Evolutionary conservation across 1,140 invertebrate genomes (phyloP), one percentile per base, ranked within the genome.

Genomic region (Ooceraea biroi): DNA sequence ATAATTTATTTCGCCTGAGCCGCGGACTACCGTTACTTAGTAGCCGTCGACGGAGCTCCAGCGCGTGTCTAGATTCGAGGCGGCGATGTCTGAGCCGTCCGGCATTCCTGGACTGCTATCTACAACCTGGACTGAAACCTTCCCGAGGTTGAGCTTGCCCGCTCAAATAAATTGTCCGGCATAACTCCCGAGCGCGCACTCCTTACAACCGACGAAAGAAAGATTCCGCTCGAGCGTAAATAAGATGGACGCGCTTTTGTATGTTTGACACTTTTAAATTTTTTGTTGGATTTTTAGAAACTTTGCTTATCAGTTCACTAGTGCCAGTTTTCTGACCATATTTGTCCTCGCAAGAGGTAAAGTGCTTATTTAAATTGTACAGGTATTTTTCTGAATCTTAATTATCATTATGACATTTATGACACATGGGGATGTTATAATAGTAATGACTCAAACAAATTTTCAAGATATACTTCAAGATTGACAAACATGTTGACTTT

Each of bases 1-100:
- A 19, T 65, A 63, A 87, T 88, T 87, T 82, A 82, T 85, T 87
- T 66, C 22, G 14, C 1, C 0, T 14, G 3, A 55, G 0, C 22
- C 27, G 27, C 7, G 14, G 41, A 85, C 85, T 88, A 88, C 85
- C 85, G 83, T 88, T 87, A 87, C 57, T 82, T 60, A 41, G 68
- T 63, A 82, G 85, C 46, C 52, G 57, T 77, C 19, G 68, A 69
- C 36, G 36, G 44, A 68, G 55, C 19, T 58, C 60, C 48, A 30
- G 25, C 72, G 83, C 77, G 83, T n/a, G 77, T 88, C 77, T 55
- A 83, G 83, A 84, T 88, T 58, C 57, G 44, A 83, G 61, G 30
- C 63, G 44, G 46, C 65, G 82, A 83, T 85, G 68, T 85, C 55
- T 44, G 63, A 66, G 44, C 14, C 19, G 17, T 60, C 46, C 61